Evolutionary conservation across 2,113 vertebrate species (phyloP), one percentile per base, ranked within the genome.

Genomic region (Jaculus jaculus): DNA sequence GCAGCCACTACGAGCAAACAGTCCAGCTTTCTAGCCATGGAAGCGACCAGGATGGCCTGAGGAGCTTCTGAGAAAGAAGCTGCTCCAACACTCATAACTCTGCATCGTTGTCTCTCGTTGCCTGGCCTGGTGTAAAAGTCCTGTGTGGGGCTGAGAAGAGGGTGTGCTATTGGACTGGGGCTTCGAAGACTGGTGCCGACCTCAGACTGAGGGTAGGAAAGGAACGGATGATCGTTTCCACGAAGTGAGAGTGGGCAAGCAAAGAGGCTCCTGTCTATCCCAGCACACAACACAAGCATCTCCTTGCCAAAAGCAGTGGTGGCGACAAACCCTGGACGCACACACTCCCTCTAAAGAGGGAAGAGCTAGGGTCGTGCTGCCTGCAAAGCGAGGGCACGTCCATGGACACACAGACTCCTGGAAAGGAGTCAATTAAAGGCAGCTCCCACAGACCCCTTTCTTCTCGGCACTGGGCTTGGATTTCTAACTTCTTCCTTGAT

Each of bases 401-500:
- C 18, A 10, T 1, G 10, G 72, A 20, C 66, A 4, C 2, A 3
- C 54, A 30, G n/a, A 47, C 13, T 47, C 17, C 20, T 34, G 28
- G 11, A 23, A 58, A 39, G 16, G 16, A 4, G 0, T 39, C 65
- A 3, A 30, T 15, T 16, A 82, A 18, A 42, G 10, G 21, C 7
- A 34, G 28, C 13, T 23, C 7, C 9, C 1, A 0, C 0, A 16
- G 12, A 4, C 42, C 60, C 75, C 7, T 39, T 60, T 42, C 26
- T 26, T 74, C 80, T 37, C 30, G 30, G 37, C 24, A 39, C 26
- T 34, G 54, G 32, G 15, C 16, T 58, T 42, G 47, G 47, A 30
- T 28, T 23, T 90, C 73, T 66, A 47, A 9, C 12, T 51, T 74
- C 42, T 17, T 77, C 75, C 69, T 80, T 20, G 12, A 16, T 3